Evolutionary conservation across 2,113 vertebrate genomes (phyloP), one percentile per base, ranked within the genome.

Genomic region (Monopterus albus): DNA sequence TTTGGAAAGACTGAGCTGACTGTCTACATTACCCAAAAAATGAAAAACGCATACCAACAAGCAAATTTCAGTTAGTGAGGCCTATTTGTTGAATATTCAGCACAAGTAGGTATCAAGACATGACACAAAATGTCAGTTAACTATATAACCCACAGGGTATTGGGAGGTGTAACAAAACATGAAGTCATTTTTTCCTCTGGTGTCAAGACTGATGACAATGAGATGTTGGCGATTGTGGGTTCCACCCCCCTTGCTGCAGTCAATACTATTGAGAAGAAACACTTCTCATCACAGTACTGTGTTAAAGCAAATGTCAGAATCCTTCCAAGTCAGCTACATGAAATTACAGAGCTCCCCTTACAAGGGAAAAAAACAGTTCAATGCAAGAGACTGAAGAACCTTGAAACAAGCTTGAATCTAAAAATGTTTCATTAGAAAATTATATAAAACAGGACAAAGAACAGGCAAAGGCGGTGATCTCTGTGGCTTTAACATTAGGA

Each of bases 401-500:
- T 75, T 45, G 62, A 79, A 84, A 67, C 66, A 62, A 84, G 76
- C 78, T 74, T 76, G 52, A 84, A 68, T 86, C 75, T 69, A 57
- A 81, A 40, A 81, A 78, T 67, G 71, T 81, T 70, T 75, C 61
- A 73, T 87, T 86, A 82, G 78, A 90, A 90, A 87, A 88, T 70
- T 39, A 88, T 88, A 85, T 59, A 82, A 90, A 91, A 87, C 55
- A 82, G 80, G 84, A 83, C 73, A 88, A 84, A 84, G 39, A 88
- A 92, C 66, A 91, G 89, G 91, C 88, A 91, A 87, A 90, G 79
- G 84, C 46, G 82, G 90, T 88, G 88, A 89, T 91, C 76, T 91
- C 71, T 89, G 90, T 90, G 84, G 86, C 89, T 89, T 83, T 70
- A 78, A 85, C 77, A 80, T 80, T 82, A 77, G 86, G 81, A 90